Conservation (phyloP, 2,888 invertebrate genomes). For the Petrolisthes manimaculis region DNA sequence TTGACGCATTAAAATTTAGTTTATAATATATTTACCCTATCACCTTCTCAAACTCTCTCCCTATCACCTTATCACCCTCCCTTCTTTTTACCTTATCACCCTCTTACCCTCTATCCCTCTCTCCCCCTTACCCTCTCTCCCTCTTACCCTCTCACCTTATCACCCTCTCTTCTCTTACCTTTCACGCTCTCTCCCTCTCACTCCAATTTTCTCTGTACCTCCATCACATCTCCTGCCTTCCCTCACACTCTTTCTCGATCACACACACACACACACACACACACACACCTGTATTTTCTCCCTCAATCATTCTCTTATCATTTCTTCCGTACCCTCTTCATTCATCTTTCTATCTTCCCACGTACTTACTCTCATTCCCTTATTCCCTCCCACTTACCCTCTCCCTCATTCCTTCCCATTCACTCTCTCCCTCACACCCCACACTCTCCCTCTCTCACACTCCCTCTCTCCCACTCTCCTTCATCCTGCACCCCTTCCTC, state of each 20-base stretch:
- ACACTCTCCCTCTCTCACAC: background rate
- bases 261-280: background rate
- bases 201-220: constrained; percentile 6
- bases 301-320: background rate
- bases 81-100: background rate
- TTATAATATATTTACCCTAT: too few species aligned
- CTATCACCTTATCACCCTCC: background rate
- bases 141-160: background rate
- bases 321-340: background rate
- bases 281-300: background rate
- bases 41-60: background rate
- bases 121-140: background rate
- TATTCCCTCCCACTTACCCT: background rate
- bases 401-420: background rate
- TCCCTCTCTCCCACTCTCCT: background rate
- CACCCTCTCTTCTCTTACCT: background rate
- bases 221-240: background rate
- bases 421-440: background rate
- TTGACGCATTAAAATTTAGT: too few species aligned
- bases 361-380: constrained; percentile 5
- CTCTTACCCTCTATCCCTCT: background rate
- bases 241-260: background rate
- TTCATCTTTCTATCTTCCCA: background rate
- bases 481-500: background rate
- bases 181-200: constrained; percentile 7